Conservation (phyloP, 2,888 invertebrate genomes). For the Conus canariensis region DNA sequence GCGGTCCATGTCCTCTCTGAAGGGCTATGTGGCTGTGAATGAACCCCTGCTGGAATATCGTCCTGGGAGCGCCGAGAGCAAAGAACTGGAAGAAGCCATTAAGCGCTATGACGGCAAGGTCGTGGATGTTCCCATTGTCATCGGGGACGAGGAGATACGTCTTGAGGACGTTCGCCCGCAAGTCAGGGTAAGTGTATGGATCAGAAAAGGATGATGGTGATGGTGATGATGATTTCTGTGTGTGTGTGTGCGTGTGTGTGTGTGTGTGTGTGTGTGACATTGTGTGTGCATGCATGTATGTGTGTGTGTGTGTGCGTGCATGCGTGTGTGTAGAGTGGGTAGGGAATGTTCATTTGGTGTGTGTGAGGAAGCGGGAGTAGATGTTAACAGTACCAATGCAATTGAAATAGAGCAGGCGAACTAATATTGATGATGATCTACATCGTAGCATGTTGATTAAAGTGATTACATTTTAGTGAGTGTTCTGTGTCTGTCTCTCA, state of each 20-base stretch:
- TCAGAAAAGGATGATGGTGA: too few relatives aligned
- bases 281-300: neutral
- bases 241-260: neutral
- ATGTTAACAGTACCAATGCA: too few relatives aligned
- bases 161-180: slow-evolving; percentile 89
- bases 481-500: too few relatives aligned
- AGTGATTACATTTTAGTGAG: too few relatives aligned
- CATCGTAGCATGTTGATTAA: too few relatives aligned
- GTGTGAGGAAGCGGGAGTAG: too few relatives aligned
- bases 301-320: neutral
- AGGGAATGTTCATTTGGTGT: too few relatives aligned
- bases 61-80: slow-evolving; percentile 90
- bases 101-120: slow-evolving; percentile 83
- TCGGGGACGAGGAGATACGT: slow-evolving; percentile 92
- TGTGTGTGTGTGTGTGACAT: neutral
- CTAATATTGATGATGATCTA: too few relatives aligned
- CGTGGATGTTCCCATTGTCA: slow-evolving; percentile 96
- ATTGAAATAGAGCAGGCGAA: too few relatives aligned
- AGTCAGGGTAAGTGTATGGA: slow-evolving; percentile 79
- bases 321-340: neutral
- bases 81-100: slow-evolving; percentile 86
- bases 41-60: slow-evolving; percentile 84
- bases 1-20: slow-evolving; percentile 6
- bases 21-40: slow-evolving; percentile 75
- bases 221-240: neutral